Evolutionary conservation across 2,797 vertebrate genomes (phyloP), one percentile per base, ranked within the genome.

Genomic region (Platalea minor): DNA sequence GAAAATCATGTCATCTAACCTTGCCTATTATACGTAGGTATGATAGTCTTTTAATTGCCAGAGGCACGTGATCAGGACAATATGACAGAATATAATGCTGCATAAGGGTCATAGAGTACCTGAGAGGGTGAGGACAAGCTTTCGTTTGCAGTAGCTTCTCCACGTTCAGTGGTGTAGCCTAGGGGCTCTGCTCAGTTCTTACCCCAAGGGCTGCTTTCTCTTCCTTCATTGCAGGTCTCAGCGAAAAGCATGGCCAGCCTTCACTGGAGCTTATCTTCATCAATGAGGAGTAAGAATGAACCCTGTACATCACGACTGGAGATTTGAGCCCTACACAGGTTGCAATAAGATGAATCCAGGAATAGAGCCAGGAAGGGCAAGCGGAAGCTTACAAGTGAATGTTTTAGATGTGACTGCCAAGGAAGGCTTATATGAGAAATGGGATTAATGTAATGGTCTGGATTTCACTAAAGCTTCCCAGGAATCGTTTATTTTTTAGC

Each of bases 211-310:
- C 37, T 85, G 43, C 43, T 94, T 88, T 95, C 54, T 95, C 60
- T 61, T 93, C 33, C 83, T 91, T 80, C 41, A 2, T 94, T 93
- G 18, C 94, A 98, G 98, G 95, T 97, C 95, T 96, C 16, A 91
- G 89, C 1, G 97, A 94, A 83, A 98, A 97, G 63, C 97, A 76
- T 0, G 75, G 97, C 46, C 98, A 97, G 0, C 94, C 97, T 46
- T 97, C 98, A 20, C 96, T 99, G 78, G 99, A 99, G 94, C 98
- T 99, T 84, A 98, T 99, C 83, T 99, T 99, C 95, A 98, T 97
- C 94, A 99, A 98, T 88, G 97, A 99, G 97, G 98, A 98, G 99
- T 99, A 98, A 96, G 98, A 96, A 90, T 65, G 94, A 96, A 45
- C 82, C 80, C 91, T 95, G 96, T 97, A 91, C 95, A 95, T 82